Conservation (phyloP, 2,797 vertebrate species). For the Ficedula albicollis region DNA sequence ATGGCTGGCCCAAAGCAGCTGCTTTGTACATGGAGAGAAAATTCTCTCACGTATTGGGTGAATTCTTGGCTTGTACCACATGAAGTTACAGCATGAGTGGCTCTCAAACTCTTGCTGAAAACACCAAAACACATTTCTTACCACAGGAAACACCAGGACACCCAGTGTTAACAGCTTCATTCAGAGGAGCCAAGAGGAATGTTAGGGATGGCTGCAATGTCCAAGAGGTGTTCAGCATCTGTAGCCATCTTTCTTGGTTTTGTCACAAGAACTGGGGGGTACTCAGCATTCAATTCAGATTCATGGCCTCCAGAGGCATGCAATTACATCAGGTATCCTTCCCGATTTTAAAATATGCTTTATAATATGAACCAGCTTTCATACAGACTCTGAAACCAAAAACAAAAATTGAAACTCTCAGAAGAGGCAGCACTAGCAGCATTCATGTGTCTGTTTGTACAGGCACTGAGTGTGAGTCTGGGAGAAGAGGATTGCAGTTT, state of each 20-base stretch:
- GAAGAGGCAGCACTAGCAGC: background rate
- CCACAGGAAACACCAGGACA: background rate
- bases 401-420: background rate
- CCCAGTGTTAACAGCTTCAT: background rate
- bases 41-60: background rate
- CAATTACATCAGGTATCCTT: background rate
- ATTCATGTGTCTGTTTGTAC: background rate
- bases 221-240: accelerated
- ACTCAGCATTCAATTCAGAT: background rate
- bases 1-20: background rate
- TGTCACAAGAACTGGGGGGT: background rate
- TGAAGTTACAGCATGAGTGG: background rate
- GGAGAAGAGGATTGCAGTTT: background rate
- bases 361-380: background rate
- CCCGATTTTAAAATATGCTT: background rate
- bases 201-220: background rate
- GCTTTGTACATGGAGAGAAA: background rate
- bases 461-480: background rate
- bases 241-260: background rate
- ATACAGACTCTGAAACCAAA: background rate
- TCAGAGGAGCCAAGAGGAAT: background rate
- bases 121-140: background rate
- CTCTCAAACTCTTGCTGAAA: background rate
- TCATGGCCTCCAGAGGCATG: background rate
- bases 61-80: background rate